Conservation (phyloP, 2,797 vertebrate genomes). For the Malurus leucopterus region DNA sequence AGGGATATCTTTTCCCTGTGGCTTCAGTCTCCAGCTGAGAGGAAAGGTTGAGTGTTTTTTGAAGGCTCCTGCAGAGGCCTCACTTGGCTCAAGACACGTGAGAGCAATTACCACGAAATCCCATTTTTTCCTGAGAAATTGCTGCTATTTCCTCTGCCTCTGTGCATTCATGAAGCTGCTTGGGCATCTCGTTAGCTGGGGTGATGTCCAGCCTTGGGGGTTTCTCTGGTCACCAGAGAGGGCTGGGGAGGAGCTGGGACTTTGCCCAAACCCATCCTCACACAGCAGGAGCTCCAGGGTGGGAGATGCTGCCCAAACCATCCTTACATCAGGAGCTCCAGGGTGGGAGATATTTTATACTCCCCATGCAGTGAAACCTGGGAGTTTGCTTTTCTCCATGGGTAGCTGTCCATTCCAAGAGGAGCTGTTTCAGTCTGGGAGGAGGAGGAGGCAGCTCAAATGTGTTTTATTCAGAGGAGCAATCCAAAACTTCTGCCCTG, state of each 20-base stretch:
- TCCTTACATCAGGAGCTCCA: neutral
- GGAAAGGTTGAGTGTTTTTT: slow-evolving; percentile 16
- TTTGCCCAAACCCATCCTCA: neutral
- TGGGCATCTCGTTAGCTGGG: neutral
- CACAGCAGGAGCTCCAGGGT: neutral
- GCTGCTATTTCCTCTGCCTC: neutral
- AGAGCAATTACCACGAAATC: slow-evolving; percentile 6
- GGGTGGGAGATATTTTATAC: neutral
- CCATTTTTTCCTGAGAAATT: neutral
- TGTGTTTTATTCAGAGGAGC: neutral
- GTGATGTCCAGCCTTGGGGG: neutral
- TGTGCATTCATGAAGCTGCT: neutral
- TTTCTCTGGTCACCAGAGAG: neutral
- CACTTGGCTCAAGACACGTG: neutral
- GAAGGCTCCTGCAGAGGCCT: slow-evolving; percentile 11
- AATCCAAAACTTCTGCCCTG: neutral
- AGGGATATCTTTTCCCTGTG: slow-evolving; percentile 22
- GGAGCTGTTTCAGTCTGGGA: neutral
- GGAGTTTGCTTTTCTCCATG: neutral
- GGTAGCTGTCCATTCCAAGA: neutral
- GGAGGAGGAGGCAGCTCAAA: neutral
- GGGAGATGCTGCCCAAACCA: neutral
- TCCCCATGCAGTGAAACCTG: neutral
- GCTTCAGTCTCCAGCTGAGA: neutral
- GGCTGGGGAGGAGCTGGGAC: neutral